phyloP scores from a whole-genome alignment of 2,888 invertebrate genomes.

The Cataglyphis rosenhaueri region DNA sequence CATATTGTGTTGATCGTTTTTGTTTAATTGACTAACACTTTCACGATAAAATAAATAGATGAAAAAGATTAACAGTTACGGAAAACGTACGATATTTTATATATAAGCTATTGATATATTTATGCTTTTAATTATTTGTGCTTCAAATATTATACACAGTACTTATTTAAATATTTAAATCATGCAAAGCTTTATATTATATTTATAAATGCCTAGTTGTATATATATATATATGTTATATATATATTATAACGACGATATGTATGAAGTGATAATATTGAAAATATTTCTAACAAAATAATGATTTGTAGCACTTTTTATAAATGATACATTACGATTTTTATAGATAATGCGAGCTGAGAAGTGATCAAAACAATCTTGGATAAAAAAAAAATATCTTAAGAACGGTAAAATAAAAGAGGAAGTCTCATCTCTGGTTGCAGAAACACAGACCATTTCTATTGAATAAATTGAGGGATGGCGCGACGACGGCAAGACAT shows the following conservation, averaged over 20 bases:
- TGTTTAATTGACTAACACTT: not conserved
- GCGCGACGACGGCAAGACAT: not conserved
- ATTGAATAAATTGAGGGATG: not conserved
- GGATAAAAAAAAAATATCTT: not conserved
- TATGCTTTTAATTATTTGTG: not conserved
- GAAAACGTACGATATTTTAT: not conserved
- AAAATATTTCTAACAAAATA: not conserved
- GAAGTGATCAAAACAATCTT: not conserved
- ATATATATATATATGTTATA: no score
- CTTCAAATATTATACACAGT: not conserved
- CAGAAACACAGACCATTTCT: not conserved
- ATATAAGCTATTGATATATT: not conserved
- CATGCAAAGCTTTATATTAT: no score
- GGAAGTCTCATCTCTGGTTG: not conserved
- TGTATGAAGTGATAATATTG: not conserved
- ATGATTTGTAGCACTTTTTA: not conserved
- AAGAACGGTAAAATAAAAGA: not conserved
- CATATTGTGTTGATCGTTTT: not conserved
- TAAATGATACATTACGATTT: not conserved
- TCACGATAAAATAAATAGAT: not conserved
- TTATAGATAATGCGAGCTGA: not conserved
- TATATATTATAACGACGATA: not conserved
- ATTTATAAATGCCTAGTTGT: not conserved
- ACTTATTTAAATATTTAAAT: not conserved
- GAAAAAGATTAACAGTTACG: not conserved